Conservation (phyloP, 2,113 vertebrate species). For the Brachyhypopomus occidentalis region DNA sequence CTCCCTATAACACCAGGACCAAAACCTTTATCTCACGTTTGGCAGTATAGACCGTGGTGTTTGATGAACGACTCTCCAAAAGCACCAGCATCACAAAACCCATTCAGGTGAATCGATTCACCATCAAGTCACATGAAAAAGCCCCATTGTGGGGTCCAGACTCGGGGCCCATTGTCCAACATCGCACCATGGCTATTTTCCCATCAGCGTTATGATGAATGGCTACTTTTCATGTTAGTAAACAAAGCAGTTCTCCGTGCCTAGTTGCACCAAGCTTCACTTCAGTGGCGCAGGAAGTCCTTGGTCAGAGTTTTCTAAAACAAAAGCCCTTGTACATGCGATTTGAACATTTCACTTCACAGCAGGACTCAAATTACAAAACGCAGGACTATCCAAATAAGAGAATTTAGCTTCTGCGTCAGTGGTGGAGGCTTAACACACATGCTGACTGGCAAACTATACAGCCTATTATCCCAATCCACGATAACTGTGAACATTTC, state of each 20-base stretch:
- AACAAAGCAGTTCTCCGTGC: constrained; percentile 14
- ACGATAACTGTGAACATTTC: constrained; percentile 13
- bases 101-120: constrained; percentile 27
- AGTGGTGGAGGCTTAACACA: background rate
- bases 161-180: constrained; percentile 24
- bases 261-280: background rate
- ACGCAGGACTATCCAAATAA: background rate
- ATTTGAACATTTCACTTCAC: constrained; percentile 11
- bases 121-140: constrained; percentile 36
- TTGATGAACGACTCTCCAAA: constrained; percentile 33
- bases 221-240: constrained; percentile 16
- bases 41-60: background rate
- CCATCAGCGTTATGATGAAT: constrained; percentile 28
- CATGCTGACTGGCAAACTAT: constrained; percentile 15
- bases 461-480: constrained; percentile 14
- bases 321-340: background rate
- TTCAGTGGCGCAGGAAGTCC: no score
- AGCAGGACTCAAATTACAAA: constrained; percentile 4
- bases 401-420: background rate
- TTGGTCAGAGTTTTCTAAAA: background rate
- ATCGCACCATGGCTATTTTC: background rate
- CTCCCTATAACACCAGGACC: constrained; percentile 5
- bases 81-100: constrained; percentile 13
- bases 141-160: constrained; percentile 31
- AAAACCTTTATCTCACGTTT: constrained; percentile 18